Conservation (phyloP, 2,797 vertebrate genomes). For the Sternarchorhynchus goeldii region DNA sequence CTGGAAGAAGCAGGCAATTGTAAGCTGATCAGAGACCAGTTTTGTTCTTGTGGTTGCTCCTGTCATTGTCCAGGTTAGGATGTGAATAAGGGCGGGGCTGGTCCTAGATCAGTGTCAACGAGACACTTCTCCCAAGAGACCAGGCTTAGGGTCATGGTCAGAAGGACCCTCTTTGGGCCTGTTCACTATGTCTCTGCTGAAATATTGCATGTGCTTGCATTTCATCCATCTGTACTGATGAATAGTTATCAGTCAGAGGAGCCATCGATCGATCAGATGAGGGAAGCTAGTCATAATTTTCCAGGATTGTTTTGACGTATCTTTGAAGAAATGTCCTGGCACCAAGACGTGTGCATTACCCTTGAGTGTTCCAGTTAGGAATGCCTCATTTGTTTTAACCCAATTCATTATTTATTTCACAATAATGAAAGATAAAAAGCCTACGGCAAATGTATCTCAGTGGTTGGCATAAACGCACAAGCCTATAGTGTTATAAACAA, state of each 20-base stretch:
- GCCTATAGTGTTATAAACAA: neutral
- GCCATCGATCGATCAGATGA: neutral
- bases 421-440: too few relatives aligned
- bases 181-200: neutral
- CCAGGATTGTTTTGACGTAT: too few relatives aligned
- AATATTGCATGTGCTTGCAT: conserved; percentile 1
- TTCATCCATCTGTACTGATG: conserved; percentile 2
- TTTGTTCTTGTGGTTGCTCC: neutral
- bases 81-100: neutral
- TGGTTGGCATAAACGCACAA: neutral
- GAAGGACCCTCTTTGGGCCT: neutral
- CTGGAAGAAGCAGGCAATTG: neutral
- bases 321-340: too few relatives aligned
- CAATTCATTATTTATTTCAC: too few relatives aligned
- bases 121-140: neutral
- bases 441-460: neutral
- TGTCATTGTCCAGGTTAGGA: neutral
- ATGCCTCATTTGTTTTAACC: too few relatives aligned
- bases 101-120: neutral
- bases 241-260: neutral
- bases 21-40: conserved; percentile 2
- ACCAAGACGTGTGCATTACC: too few relatives aligned
- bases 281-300: neutral
- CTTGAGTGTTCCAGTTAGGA: too few relatives aligned
- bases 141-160: neutral